A percentile compares a stretch with the other conserved stretches of the same genome.
Conservation (phyloP, 2,888 invertebrate genomes). For the Acronicta leporina region DNA sequence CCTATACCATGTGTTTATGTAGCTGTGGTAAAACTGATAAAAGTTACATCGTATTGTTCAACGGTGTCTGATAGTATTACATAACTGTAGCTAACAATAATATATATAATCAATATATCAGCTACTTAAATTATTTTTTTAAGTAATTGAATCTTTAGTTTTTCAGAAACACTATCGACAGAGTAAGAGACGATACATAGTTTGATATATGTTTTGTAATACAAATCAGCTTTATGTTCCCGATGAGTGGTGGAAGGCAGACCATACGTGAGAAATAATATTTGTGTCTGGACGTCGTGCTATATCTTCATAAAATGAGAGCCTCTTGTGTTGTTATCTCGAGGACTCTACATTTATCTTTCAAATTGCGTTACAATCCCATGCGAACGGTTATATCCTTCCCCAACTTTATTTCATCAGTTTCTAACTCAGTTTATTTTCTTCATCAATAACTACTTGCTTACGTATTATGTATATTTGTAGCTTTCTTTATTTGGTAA, state of each 20-base stretch:
- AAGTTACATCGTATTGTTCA: slow-evolving; percentile 42
- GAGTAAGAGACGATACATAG: background rate
- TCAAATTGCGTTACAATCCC: slow-evolving; percentile 34
- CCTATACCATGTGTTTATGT: slow-evolving; percentile 40
- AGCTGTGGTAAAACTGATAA: slow-evolving; percentile 43
- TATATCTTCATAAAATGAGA: slow-evolving; percentile 30
- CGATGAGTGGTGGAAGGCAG: slow-evolving; percentile 15
- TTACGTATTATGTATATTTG: slow-evolving; percentile 1
- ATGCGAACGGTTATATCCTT: slow-evolving; percentile 30
- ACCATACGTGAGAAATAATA: slow-evolving; percentile 36
- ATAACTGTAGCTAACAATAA: slow-evolving; percentile 15
- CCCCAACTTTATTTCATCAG: slow-evolving; percentile 23
- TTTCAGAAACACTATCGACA: background rate
- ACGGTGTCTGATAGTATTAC: slow-evolving; percentile 41
- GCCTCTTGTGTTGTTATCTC: slow-evolving; percentile 37
- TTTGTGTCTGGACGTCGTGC: slow-evolving; percentile 27
- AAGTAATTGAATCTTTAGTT: background rate
- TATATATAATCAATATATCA: too few relatives aligned
- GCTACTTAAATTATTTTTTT: too few relatives aligned
- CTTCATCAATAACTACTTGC: slow-evolving; percentile 7
- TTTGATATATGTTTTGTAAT: slow-evolving; percentile 5
- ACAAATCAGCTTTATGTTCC: slow-evolving; percentile 15
- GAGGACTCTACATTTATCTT: slow-evolving; percentile 44
- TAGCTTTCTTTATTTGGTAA: slow-evolving; percentile 23
- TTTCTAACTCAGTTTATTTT: too few relatives aligned